Conservation (phyloP, 2,888 invertebrate species). For the Platynereis dumerilii region DNA sequence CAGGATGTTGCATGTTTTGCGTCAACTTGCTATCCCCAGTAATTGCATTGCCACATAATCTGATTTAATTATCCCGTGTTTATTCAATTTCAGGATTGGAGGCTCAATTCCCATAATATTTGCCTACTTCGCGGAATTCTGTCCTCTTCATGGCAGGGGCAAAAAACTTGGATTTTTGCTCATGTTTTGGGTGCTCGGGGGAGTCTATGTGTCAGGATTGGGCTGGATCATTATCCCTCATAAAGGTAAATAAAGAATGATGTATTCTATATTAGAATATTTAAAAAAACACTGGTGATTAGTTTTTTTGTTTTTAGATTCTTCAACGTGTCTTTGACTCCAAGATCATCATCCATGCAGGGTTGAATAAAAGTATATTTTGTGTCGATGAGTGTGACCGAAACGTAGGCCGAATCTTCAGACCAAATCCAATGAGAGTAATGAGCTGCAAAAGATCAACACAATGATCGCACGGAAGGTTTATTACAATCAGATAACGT, state of each 20-base stretch:
- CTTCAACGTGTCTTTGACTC: not conserved
- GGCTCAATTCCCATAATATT: conserved; percentile 31
- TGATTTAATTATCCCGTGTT: too few species aligned
- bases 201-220: conserved; percentile 26
- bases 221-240: conserved; percentile 34
- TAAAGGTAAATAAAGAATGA: conserved; percentile 12
- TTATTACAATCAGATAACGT: too few species aligned
- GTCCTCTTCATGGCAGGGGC: conserved; percentile 23
- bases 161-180: conserved; percentile 27
- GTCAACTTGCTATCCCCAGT: too few species aligned
- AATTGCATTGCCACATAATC: too few species aligned
- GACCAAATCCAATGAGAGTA: too few species aligned
- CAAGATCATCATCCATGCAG: not conserved
- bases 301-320: not conserved
- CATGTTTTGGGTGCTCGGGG: conserved; percentile 30
- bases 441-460: too few species aligned
- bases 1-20: too few species aligned
- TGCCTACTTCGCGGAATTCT: conserved; percentile 31
- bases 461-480: too few species aligned
- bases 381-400: too few species aligned
- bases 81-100: conserved; percentile 27
- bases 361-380: too few species aligned
- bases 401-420: too few species aligned
- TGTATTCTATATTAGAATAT: not conserved
- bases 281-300: not conserved